phyloP scores from a whole-genome alignment of 2,113 vertebrate genomes.

The Protobothrops flavoviridis region DNA sequence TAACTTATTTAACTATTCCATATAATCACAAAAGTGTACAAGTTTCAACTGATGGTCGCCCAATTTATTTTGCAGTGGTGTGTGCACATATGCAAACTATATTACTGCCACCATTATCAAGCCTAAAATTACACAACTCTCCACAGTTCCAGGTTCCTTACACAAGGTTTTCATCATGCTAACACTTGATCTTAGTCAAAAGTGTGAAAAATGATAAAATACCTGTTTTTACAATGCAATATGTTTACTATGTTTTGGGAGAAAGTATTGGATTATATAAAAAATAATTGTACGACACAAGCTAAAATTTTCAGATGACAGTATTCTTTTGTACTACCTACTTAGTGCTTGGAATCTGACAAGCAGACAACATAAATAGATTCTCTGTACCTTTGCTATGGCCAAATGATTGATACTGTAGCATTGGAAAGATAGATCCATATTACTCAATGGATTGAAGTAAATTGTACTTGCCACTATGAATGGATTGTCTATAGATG shows the following conservation, averaged over 20 bases:
- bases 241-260: neutral
- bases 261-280: neutral
- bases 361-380: neutral
- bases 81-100: neutral
- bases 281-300: neutral
- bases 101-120: neutral
- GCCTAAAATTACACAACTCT: neutral
- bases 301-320: neutral
- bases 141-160: neutral
- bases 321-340: neutral
- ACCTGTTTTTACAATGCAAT: neutral
- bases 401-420: neutral
- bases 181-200: neutral
- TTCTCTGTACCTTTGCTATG: neutral
- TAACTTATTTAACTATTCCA: too few relatives aligned
- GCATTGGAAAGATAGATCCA: neutral
- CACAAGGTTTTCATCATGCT: neutral
- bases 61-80: neutral
- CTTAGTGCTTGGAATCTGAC: neutral
- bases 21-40: neutral
- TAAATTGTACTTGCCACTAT: neutral
- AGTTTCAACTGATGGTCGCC: neutral
- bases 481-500: neutral
- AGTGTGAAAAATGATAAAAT: neutral
- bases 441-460: neutral